Conservation (phyloP, 2,797 vertebrate species). For the Nothura maculosa region DNA sequence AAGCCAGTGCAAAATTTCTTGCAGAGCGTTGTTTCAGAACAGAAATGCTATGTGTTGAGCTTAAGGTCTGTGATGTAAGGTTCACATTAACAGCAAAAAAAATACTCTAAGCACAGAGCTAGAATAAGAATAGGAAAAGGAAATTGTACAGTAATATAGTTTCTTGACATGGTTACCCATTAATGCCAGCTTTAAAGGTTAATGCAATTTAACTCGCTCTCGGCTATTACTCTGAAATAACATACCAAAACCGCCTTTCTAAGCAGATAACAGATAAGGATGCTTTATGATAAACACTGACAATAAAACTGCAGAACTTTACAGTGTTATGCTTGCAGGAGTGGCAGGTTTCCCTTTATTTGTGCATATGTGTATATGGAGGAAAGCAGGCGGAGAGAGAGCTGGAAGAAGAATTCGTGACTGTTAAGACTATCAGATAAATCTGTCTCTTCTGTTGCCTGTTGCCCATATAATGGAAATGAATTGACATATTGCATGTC, state of each 20-base stretch:
- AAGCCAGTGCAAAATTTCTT: background rate
- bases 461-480: constrained; percentile 54
- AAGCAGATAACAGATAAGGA: constrained; percentile 68
- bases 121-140: constrained; percentile 47
- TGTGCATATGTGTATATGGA: constrained; percentile 16
- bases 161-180: constrained; percentile 60
- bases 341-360: constrained; percentile 55
- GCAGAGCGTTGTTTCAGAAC: background rate
- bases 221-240: constrained; percentile 70
- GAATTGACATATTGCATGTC: background rate
- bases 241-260: constrained; percentile 50
- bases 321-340: constrained; percentile 47
- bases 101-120: background rate
- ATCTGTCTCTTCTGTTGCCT: constrained; percentile 52
- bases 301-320: constrained; percentile 67
- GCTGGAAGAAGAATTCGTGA: constrained; percentile 46
- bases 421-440: constrained; percentile 61
- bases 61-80: constrained; percentile 11
- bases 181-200: constrained; percentile 78
- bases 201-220: constrained; percentile 76
- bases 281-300: constrained; percentile 68
- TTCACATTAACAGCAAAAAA: constrained; percentile 28
- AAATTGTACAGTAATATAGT: constrained; percentile 58
- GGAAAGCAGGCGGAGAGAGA: background rate
- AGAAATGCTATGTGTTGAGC: background rate